Evolutionary conservation across 2,888 invertebrate genomes (phyloP).

Genomic region (Synanthedon myopaeformis): DNA sequence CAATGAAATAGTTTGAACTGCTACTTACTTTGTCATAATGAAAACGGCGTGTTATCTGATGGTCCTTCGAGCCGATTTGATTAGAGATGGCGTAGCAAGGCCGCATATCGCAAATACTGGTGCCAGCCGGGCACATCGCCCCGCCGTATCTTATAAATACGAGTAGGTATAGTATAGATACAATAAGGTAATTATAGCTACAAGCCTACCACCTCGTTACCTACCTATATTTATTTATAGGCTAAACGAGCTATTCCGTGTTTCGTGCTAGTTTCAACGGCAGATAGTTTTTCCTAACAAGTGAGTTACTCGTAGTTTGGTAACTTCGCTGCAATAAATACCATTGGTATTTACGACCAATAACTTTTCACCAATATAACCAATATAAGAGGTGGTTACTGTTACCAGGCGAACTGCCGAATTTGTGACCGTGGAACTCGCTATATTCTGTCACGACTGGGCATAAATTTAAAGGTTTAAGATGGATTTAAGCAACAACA

Average conservation of each 20-base stretch:
- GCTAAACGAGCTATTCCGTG: constrained; percentile 42
- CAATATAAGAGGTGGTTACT: too few species aligned
- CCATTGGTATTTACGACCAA: not conserved
- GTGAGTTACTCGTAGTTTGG: constrained; percentile 7
- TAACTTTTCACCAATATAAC: too few species aligned
- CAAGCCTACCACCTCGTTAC: constrained; percentile 24
- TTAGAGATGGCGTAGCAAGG: not conserved
- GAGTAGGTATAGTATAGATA: constrained; percentile 4
- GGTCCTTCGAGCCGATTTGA: too few species aligned
- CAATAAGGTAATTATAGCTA: constrained; percentile 15
- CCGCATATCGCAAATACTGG: constrained; percentile 1
- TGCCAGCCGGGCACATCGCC: constrained; percentile 23
- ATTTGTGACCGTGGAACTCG: too few species aligned
- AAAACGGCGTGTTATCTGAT: too few species aligned
- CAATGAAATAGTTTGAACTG: too few species aligned
- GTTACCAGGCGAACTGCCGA: too few species aligned
- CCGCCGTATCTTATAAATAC: constrained; percentile 8
- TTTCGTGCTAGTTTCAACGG: constrained; percentile 24
- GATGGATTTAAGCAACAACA: too few species aligned
- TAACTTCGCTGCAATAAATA: constrained; percentile 1
- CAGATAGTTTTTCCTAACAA: constrained; percentile 11
- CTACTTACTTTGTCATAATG: too few species aligned
- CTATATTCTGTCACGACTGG: too few species aligned
- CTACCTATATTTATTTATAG: constrained; percentile 27
- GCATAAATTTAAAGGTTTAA: too few species aligned